Percentiles rank a stretch among this genome's conserved stretches.
phyloP scores from a whole-genome alignment of 2,888 invertebrate species.

The Drosophila pseudotakahashii region DNA sequence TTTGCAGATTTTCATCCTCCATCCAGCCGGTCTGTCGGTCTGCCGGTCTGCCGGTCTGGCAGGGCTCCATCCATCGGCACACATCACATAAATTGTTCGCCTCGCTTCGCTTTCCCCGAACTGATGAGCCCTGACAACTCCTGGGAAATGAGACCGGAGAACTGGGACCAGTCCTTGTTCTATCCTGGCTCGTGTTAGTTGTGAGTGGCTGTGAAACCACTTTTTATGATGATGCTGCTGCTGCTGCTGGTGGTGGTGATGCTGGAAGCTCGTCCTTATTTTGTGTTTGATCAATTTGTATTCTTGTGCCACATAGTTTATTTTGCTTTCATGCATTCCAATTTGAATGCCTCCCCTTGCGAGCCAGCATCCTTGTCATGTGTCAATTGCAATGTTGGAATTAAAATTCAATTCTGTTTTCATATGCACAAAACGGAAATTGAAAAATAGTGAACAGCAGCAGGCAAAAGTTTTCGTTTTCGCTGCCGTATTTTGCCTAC shows the following conservation, averaged over 20 bases:
- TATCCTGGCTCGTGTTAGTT: constrained; percentile 54
- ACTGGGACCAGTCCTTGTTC: constrained; percentile 10
- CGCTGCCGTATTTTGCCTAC: constrained; percentile 3
- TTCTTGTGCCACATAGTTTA: constrained; percentile 67
- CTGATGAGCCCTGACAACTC: constrained; percentile 50
- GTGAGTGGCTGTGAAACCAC: constrained; percentile 53
- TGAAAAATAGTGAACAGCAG: constrained; percentile 46
- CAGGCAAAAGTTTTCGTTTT: constrained; percentile 34
- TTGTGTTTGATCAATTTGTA: constrained; percentile 73
- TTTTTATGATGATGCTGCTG: constrained; percentile 67
- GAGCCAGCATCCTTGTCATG: constrained; percentile 62
- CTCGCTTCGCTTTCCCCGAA: constrained; percentile 59
- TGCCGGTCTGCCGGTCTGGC: constrained; percentile 3
- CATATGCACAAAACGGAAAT: constrained; percentile 70
- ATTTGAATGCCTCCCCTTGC: constrained; percentile 45
- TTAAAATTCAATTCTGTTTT: constrained; percentile 71
- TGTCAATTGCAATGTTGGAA: constrained; percentile 73
- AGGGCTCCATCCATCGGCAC: constrained; percentile 42
- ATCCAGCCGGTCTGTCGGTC: constrained; percentile 11
- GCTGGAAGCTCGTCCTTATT: constrained; percentile 16
- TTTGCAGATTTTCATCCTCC: constrained; percentile 75
- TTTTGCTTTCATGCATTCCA: constrained; percentile 70
- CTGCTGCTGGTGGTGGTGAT: constrained; percentile 20
- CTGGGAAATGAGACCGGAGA: constrained; percentile 40
- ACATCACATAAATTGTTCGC: constrained; percentile 64